Evolutionary conservation across 2,797 vertebrate genomes (phyloP).

Genomic region (Crenuchus spilurus): DNA sequence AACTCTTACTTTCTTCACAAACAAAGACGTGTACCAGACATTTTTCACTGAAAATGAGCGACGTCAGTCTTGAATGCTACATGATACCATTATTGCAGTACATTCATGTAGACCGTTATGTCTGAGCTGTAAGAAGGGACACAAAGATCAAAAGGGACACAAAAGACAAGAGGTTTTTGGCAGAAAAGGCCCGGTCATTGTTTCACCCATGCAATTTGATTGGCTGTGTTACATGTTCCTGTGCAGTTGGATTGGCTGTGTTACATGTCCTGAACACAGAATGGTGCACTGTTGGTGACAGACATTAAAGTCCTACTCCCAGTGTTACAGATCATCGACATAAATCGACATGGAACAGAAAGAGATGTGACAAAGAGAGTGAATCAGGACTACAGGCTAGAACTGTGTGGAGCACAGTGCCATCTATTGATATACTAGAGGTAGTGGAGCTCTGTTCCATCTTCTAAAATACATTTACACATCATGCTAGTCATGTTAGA

Average conservation of each 20-base stretch:
- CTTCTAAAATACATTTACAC: slow-evolving; percentile 10
- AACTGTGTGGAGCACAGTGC: slow-evolving; percentile 60
- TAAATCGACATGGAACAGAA: slow-evolving; percentile 49
- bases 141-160: slow-evolving; percentile 56
- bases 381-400: slow-evolving; percentile 50
- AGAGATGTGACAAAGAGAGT: slow-evolving; percentile 47
- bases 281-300: slow-evolving; percentile 58
- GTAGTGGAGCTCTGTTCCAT: slow-evolving; percentile 62
- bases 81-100: slow-evolving; percentile 50
- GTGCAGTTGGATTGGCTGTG: slow-evolving; percentile 56
- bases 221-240: slow-evolving; percentile 59
- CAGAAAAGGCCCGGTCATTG: slow-evolving; percentile 64
- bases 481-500: neutral
- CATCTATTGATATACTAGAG: slow-evolving; percentile 63
- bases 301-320: slow-evolving; percentile 55
- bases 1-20: neutral
- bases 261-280: slow-evolving; percentile 62
- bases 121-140: slow-evolving; percentile 26
- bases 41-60: slow-evolving; percentile 35
- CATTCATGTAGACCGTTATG: slow-evolving; percentile 29
- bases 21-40: slow-evolving; percentile 29
- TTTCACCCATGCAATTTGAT: slow-evolving; percentile 66
- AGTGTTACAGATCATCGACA: slow-evolving; percentile 52
- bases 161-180: slow-evolving; percentile 57
- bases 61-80: slow-evolving; percentile 68